phyloP scores from a whole-genome alignment of 2,113 vertebrate species.

The Ptyas mucosa region DNA sequence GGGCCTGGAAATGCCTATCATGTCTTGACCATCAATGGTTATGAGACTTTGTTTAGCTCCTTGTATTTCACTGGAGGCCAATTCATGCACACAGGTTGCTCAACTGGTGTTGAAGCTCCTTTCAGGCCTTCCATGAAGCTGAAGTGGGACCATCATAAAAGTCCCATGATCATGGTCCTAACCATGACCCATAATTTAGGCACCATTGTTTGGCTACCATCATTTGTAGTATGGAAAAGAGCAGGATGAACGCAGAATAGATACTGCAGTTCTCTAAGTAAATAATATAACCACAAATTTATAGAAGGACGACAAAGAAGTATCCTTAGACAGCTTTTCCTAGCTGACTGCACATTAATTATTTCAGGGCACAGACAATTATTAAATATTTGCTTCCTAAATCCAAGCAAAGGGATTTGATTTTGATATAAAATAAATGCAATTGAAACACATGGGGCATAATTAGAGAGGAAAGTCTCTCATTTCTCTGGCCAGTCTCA shows the following conservation, averaged over 20 bases:
- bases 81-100: neutral
- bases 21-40: neutral
- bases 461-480: conserved; percentile 47
- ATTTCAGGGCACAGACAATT: conserved; percentile 14
- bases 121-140: neutral
- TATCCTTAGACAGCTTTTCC: neutral
- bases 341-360: conserved; percentile 28
- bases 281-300: neutral
- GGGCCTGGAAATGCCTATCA: neutral
- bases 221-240: neutral
- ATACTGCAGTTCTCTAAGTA: neutral
- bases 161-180: neutral
- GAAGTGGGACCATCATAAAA: neutral
- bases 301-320: neutral
- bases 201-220: neutral
- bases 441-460: conserved; percentile 37
- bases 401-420: conserved; percentile 27
- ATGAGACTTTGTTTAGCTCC: neutral
- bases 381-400: conserved; percentile 36
- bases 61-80: neutral
- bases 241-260: neutral
- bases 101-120: neutral
- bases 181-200: neutral
- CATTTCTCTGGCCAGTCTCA: conserved; percentile 12
- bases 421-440: conserved; percentile 46